phyloP scores from a whole-genome alignment of 2,797 vertebrate genomes.

The Oryzias dopingdopingensis region DNA sequence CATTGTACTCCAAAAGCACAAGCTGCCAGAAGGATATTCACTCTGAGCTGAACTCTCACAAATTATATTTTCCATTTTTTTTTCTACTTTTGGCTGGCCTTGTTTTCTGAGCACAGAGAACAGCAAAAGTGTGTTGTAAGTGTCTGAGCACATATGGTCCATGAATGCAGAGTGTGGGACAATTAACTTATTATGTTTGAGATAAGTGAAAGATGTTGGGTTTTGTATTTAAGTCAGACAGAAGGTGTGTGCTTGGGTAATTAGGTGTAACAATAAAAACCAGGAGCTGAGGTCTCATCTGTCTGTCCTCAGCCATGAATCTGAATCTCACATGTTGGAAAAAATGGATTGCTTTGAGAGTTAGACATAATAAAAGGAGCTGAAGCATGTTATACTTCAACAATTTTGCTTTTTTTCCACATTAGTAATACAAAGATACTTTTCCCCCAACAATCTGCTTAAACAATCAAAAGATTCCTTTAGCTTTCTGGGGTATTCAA shows the following conservation, averaged over 20 bases:
- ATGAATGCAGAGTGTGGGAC: slow-evolving; percentile 36
- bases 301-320: slow-evolving; percentile 23
- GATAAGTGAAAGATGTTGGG: slow-evolving; percentile 43
- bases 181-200: slow-evolving; percentile 52
- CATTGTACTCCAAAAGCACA: slow-evolving; percentile 61
- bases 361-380: slow-evolving; percentile 10
- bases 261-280: slow-evolving; percentile 22
- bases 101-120: slow-evolving; percentile 38
- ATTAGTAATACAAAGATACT: background rate
- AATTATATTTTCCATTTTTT: slow-evolving; percentile 49
- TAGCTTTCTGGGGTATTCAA: too few relatives aligned
- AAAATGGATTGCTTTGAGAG: slow-evolving; percentile 24
- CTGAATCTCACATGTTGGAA: slow-evolving; percentile 24
- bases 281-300: slow-evolving; percentile 35
- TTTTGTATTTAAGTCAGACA: slow-evolving; percentile 28
- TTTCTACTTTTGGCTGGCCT: slow-evolving; percentile 47
- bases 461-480: too few relatives aligned
- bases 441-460: background rate
- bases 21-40: slow-evolving; percentile 64
- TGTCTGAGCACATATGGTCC: slow-evolving; percentile 15
- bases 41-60: slow-evolving; percentile 51
- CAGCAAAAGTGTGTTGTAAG: slow-evolving; percentile 31
- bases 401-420: background rate
- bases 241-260: slow-evolving; percentile 17
- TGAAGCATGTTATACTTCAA: background rate